Conservation (phyloP, 2,888 invertebrate species). For the Amphiduros pacificus region DNA sequence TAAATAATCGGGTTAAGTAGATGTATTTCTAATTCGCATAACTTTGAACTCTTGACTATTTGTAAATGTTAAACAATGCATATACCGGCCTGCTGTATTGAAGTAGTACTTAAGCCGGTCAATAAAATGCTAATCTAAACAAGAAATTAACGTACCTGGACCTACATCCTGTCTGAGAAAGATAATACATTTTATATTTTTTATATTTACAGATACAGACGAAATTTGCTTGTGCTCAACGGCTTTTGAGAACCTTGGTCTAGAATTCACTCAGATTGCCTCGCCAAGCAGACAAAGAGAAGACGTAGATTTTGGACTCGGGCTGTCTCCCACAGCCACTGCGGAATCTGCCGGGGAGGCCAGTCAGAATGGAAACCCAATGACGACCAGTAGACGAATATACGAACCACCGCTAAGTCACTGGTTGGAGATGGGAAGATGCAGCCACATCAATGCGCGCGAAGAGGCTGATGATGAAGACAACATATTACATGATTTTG, state of each 20-base stretch:
- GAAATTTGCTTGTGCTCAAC: constrained; percentile 14
- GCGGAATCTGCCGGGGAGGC: not conserved
- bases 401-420: constrained; percentile 15
- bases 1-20: no score
- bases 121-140: no score
- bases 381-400: constrained; percentile 2
- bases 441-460: constrained; percentile 5
- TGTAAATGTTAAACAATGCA: no score
- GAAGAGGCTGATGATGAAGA: not conserved
- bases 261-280: constrained; percentile 6
- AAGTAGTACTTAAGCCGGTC: no score
- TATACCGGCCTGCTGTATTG: no score
- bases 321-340: not conserved
- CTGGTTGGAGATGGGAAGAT: constrained; percentile 11
- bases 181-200: not conserved
- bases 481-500: not conserved
- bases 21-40: no score
- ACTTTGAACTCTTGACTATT: no score
- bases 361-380: not conserved
- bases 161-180: not conserved
- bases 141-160: no score
- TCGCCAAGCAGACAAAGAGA: not conserved
- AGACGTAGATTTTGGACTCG: not conserved
- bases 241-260: constrained; percentile 16
- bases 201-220: constrained; percentile 13